Base-by-base conservation (phyloP, 2,113 vertebrate genomes). In the Indri indri region DNA sequence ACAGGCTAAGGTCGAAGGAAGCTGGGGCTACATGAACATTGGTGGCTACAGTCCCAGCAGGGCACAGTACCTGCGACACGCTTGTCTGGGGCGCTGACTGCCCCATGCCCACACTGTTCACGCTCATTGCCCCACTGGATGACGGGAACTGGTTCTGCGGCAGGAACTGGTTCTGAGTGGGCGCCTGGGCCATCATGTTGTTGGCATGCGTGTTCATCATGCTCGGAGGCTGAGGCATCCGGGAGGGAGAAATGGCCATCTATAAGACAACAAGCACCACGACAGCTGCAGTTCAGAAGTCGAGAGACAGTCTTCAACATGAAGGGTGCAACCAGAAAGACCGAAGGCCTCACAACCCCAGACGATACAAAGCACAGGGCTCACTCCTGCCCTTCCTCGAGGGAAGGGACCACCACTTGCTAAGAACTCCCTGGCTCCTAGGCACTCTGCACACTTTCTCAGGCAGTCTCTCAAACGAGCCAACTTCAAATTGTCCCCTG, bases 231-330 rank as follows among this genome's bases (percentile, higher is more conserved):
- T 99, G 99, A 90, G 99, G 98, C 99, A 99, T 99, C 97, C 99
- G 99, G 87, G 99, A 99, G 32, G 99, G 99, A 96, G 99, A 99
- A 99, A 99, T 99, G 54, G 99, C 99, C 99, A 99, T 99, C 99
- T 99, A 90, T 79, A 95, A 98, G 97, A 96, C 34, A 97, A 96
- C 23, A 63, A 87, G 34, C 68, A 90, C 47, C 68, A 80, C 1
- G 1, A 32, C 4, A 40, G 50, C 42, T 65, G 12, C 40, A 74
- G 13, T 5, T 74, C 12, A 84, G 83, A 71, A 52, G 6, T 25
- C 5, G 1, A 52, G 37, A 37, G 42, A 11, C 23, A 14, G 20
- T 57, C 70, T 57, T 52, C 37, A 11, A 14, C 81, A 66, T 32
- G 25, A 76, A 42, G 32, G 50, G 27, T 42, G 20, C 50, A 42